Percentiles rank a stretch among this genome's conserved stretches.
phyloP scores from a whole-genome alignment of 2,113 vertebrate species.

The Pelvicachromis taeniatus region DNA sequence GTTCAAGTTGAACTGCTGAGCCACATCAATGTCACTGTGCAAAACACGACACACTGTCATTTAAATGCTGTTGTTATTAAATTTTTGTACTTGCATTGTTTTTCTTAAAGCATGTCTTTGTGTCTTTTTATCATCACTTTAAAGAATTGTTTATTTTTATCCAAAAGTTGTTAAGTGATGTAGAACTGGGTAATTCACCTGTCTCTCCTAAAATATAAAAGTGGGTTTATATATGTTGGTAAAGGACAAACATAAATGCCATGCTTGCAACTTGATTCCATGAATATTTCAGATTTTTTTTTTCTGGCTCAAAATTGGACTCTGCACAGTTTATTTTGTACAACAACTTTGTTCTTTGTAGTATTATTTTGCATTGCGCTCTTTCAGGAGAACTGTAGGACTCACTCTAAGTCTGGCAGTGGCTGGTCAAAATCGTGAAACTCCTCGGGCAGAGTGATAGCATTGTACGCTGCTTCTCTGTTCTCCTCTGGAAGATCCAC shows the following conservation, averaged over 20 bases:
- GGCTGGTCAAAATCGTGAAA: constrained; percentile 99
- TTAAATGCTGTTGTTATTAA: background rate
- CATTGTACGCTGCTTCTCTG: constrained; percentile 95
- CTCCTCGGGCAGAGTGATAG: constrained; percentile 96
- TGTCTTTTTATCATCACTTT: background rate
- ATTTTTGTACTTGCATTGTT: background rate
- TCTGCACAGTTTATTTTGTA: background rate
- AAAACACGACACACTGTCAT: background rate
- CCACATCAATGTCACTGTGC: constrained; percentile 92
- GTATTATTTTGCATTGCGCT: background rate
- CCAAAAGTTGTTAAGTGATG: background rate
- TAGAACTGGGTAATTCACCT: background rate
- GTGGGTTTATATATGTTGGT: background rate
- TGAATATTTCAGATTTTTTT: no score
- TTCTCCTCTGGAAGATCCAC: constrained; percentile 98
- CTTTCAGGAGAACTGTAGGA: background rate
- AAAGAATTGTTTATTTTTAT: background rate
- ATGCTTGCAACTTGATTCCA: no score
- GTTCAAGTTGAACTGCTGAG: constrained; percentile 97
- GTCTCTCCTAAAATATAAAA: background rate
- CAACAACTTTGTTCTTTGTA: background rate
- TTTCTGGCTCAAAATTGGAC: background rate
- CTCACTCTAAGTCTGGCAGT: constrained; percentile 94
- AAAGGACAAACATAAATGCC: background rate
- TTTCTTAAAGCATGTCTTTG: background rate